Percentiles rank a stretch among this genome's conserved stretches.
Conservation (phyloP, 1,140 invertebrate genomes). For the Limonius californicus region DNA sequence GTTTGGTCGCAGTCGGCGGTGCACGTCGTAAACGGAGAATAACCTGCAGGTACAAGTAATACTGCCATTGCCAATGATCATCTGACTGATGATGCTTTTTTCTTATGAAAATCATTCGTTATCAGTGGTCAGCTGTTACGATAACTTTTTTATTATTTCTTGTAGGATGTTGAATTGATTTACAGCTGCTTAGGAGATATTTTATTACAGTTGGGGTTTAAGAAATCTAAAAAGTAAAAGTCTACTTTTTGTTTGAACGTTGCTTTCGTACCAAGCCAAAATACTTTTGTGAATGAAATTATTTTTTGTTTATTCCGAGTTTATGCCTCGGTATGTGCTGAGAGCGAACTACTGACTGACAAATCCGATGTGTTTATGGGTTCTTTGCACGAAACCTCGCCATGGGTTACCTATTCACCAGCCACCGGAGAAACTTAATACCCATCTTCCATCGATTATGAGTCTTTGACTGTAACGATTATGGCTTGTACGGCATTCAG, state of each 20-base stretch:
- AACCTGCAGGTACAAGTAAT: slow-evolving; percentile 10
- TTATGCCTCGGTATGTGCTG: background rate
- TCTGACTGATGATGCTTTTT: background rate
- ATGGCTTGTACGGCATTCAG: too few species aligned
- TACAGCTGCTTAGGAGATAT: too few species aligned
- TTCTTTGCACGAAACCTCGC: slow-evolving; percentile 1
- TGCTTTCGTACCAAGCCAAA: too few species aligned
- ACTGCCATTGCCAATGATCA: slow-evolving; percentile 2
- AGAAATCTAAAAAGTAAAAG: too few species aligned
- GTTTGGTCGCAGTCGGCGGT: slow-evolving; percentile 18
- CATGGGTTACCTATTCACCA: slow-evolving; percentile 6
- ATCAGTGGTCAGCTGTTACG: too few species aligned
- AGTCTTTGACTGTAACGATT: too few species aligned
- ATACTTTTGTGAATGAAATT: background rate
- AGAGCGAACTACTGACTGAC: slow-evolving; percentile 9
- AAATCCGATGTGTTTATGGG: background rate
- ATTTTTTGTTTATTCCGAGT: background rate
- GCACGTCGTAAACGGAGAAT: slow-evolving; percentile 16
- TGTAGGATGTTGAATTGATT: too few species aligned
- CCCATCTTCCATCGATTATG: background rate
- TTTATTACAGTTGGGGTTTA: too few species aligned
- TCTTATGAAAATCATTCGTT: background rate
- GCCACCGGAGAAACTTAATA: background rate
- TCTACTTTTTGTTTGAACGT: too few species aligned
- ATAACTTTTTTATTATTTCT: too few species aligned